Percentiles rank a stretch among this genome's conserved stretches.
Conservation (phyloP, 2,113 vertebrate species). For the Semnornis frantzii region DNA sequence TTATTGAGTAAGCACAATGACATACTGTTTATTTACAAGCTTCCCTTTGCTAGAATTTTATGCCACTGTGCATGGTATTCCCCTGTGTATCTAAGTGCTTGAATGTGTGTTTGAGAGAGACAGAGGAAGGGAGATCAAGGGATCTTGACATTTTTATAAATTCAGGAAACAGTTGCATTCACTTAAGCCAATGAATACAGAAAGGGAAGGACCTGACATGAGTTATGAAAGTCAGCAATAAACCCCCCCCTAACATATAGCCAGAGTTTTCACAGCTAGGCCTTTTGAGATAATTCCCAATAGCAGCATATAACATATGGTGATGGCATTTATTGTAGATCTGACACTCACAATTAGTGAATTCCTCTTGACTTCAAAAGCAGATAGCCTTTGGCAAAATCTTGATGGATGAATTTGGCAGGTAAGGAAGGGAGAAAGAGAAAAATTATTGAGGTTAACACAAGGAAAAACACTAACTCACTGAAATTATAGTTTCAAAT, state of each 20-base stretch:
- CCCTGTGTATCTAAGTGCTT: not conserved
- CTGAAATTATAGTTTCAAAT: slow-evolving; percentile 24
- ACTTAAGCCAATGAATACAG: slow-evolving; percentile 28
- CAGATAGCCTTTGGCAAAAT: slow-evolving; percentile 23
- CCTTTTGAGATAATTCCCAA: slow-evolving; percentile 40
- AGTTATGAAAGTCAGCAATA: slow-evolving; percentile 37
- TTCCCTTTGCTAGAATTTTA: not conserved
- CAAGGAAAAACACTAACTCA: not conserved
- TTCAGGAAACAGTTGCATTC: slow-evolving; percentile 46
- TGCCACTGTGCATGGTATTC: not conserved
- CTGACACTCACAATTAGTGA: slow-evolving; percentile 39
- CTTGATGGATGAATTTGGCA: slow-evolving; percentile 29
- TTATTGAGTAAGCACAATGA: slow-evolving; percentile 28
- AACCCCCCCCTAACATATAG: not conserved
- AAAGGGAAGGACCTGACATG: slow-evolving; percentile 45
- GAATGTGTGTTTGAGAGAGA: not conserved
- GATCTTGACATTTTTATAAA: slow-evolving; percentile 46
- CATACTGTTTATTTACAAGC: slow-evolving; percentile 24
- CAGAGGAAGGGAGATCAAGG: slow-evolving; percentile 27
- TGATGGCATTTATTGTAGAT: slow-evolving; percentile 45
- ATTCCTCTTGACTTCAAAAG: slow-evolving; percentile 41
- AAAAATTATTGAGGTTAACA: slow-evolving; percentile 42
- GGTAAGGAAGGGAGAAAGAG: not conserved
- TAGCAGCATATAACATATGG: slow-evolving; percentile 37
- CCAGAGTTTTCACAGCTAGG: not conserved